Base-by-base conservation (phyloP, 2,797 vertebrate genomes). In the Hybognathus amarus region DNA sequence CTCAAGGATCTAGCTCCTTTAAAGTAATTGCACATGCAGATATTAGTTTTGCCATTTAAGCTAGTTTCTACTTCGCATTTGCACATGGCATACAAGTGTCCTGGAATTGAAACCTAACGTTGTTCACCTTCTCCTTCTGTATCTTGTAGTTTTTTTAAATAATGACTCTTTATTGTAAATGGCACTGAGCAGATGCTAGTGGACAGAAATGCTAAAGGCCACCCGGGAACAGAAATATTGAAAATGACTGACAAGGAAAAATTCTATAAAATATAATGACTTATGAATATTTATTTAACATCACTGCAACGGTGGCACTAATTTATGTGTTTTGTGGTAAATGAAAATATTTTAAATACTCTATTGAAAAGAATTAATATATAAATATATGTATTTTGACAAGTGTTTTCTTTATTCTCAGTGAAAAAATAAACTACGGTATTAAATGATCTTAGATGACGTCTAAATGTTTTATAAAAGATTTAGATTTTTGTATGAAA, bases 401-500 rank as follows among this genome's bases (percentile, higher is more conserved):
- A 93, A 84, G 91, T 92, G 91, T 92, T 92, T 91, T 90, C 86
- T 89, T 93, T 87, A 92, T 92, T 92, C 87, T 92, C 90, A 88
- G 92, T 94, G 91, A 33, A 87, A 87, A 83, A 87, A 84, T 88
- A 45, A 1, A 92, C 68, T 68, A 89, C 75, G 89, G 86, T 93
- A 92, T 92, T 93, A 89, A 89, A 87, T 80, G 79, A 63, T 52
- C 87, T 67, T 91, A 93, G 88, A 92, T 89, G 81, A 90, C 89
- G 90, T 94, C 89, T 94, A 93, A 93, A 93, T 94, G 94, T 95
- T 95, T 94, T 95, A 93, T 94, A 94, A 94, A 93, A 86, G 87
- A 88, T 92, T 92, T 93, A 91, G 90, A 92, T 94, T 94, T 91
- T 94, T 95, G 93, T 94, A 95, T 91, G 36, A 92, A 89, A 92